Percentiles rank a stretch among this genome's conserved stretches.
Evolutionary conservation across 2,888 invertebrate species (phyloP).

Genomic region (Microplitis manilae): DNA sequence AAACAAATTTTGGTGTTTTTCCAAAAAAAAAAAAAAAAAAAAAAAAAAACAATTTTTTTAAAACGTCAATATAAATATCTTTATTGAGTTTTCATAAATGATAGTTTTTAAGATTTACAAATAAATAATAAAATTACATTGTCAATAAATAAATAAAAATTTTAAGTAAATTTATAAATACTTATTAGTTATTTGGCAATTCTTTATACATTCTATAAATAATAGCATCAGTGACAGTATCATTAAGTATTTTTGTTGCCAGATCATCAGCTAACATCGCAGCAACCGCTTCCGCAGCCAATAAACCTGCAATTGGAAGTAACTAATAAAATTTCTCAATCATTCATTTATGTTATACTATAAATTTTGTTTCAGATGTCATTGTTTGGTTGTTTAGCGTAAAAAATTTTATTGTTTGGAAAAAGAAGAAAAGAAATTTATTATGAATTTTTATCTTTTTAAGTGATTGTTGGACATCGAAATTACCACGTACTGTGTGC

Average conservation of each 20-base stretch:
- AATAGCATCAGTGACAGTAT: slow-evolving; percentile 63
- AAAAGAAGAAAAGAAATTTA: no score
- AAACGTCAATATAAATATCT: neutral
- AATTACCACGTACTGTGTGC: no score
- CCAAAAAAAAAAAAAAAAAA: no score
- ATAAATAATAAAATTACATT: neutral
- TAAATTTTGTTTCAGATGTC: neutral
- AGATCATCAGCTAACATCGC: slow-evolving; percentile 69
- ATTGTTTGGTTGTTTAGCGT: no score
- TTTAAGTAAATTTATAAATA: slow-evolving; percentile 35
- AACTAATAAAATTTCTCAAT: neutral
- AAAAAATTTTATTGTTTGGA: no score
- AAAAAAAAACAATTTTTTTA: neutral
- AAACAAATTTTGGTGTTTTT: neutral
- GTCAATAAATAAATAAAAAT: slow-evolving; percentile 26
- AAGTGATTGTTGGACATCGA: no score
- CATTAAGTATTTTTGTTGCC: slow-evolving; percentile 65
- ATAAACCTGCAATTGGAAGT: slow-evolving; percentile 59
- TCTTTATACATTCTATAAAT: slow-evolving; percentile 68
- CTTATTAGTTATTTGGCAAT: slow-evolving; percentile 56
- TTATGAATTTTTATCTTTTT: no score
- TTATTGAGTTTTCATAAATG: neutral
- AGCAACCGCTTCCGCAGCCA: slow-evolving; percentile 69
- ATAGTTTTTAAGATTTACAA: neutral
- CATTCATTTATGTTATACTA: neutral